Evolutionary conservation across 2,888 invertebrate species (phyloP).

Genomic region (Bellardia pandia): DNA sequence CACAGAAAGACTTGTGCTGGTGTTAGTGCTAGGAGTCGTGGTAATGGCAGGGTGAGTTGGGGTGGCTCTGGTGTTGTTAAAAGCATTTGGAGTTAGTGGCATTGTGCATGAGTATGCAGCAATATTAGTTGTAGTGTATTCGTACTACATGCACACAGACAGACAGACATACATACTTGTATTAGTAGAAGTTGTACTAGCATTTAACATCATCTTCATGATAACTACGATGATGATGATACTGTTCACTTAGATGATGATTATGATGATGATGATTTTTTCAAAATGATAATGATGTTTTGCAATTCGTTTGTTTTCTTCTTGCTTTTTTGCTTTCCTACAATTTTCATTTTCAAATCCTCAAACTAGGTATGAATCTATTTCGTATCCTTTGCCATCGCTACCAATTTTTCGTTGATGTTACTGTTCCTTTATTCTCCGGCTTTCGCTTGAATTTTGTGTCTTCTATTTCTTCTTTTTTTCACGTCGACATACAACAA

Average conservation of each 20-base stretch:
- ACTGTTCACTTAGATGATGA: no score
- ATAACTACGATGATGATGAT: constrained; percentile 10
- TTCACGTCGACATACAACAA: constrained; percentile 16
- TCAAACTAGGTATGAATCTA: constrained; percentile 41
- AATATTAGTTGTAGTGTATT: not conserved
- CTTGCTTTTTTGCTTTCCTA: not conserved
- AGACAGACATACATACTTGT: not conserved
- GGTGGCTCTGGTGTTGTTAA: not conserved
- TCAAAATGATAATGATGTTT: constrained; percentile 55
- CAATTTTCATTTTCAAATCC: constrained; percentile 52
- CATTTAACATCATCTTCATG: constrained; percentile 49
- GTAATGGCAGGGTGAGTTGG: not conserved
- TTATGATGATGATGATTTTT: no score
- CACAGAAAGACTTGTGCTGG: constrained; percentile 8
- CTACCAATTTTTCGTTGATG: not conserved
- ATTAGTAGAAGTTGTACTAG: constrained; percentile 27
- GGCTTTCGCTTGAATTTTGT: constrained; percentile 25
- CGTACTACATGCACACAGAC: not conserved
- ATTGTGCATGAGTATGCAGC: constrained; percentile 38
- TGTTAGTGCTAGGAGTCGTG: not conserved
- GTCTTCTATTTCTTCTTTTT: constrained; percentile 14
- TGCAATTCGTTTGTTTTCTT: not conserved
- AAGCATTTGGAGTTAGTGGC: constrained; percentile 15
- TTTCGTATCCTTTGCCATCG: constrained; percentile 23
- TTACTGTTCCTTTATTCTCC: constrained; percentile 29